Conservation (phyloP, 2,797 vertebrate genomes). For the Denticeps clupeoides region DNA sequence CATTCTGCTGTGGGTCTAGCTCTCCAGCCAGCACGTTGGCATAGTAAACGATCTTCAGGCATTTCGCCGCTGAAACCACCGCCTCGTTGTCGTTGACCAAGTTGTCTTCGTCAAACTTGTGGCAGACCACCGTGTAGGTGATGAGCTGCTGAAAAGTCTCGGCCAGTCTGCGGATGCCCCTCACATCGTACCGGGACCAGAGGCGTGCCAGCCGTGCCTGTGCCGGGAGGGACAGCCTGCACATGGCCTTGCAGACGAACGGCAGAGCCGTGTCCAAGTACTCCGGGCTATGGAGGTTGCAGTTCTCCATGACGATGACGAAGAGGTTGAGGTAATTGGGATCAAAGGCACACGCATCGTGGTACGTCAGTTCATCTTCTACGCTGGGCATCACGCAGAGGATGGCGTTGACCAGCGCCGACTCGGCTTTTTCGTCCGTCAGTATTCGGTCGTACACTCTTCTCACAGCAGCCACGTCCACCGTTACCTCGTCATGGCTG, state of each 20-base stretch:
- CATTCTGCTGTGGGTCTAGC: slow-evolving; percentile 79
- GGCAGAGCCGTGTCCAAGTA: slow-evolving; percentile 93
- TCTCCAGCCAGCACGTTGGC: slow-evolving; percentile 86
- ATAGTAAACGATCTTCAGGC: slow-evolving; percentile 96
- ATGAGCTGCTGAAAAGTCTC: slow-evolving; percentile 98
- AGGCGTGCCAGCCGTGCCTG: slow-evolving; percentile 77
- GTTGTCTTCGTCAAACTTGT: slow-evolving; percentile 82
- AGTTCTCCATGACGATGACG: slow-evolving; percentile 93
- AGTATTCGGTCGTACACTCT: slow-evolving; percentile 83
- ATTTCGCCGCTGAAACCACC: slow-evolving; percentile 89
- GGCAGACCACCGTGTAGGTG: slow-evolving; percentile 94
- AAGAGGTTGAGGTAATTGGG: slow-evolving; percentile 96
- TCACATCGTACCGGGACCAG: slow-evolving; percentile 76
- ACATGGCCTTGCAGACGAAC: slow-evolving; percentile 95
- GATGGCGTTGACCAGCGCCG: slow-evolving; percentile 88
- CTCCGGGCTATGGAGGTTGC: slow-evolving; percentile 95
- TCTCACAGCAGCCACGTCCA: slow-evolving; percentile 83
- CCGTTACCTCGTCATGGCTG: slow-evolving; percentile 71
- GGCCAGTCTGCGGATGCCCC: slow-evolving; percentile 83
- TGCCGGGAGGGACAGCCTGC: slow-evolving; percentile 82
- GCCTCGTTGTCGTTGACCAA: slow-evolving; percentile 91
- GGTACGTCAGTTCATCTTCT: slow-evolving; percentile 94
- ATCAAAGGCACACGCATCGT: slow-evolving; percentile 84
- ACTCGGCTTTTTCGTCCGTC: slow-evolving; percentile 81
- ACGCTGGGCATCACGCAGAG: slow-evolving; percentile 91